Evolutionary conservation across 2,888 invertebrate species (phyloP).

Genomic region (Mythimna vitellina): DNA sequence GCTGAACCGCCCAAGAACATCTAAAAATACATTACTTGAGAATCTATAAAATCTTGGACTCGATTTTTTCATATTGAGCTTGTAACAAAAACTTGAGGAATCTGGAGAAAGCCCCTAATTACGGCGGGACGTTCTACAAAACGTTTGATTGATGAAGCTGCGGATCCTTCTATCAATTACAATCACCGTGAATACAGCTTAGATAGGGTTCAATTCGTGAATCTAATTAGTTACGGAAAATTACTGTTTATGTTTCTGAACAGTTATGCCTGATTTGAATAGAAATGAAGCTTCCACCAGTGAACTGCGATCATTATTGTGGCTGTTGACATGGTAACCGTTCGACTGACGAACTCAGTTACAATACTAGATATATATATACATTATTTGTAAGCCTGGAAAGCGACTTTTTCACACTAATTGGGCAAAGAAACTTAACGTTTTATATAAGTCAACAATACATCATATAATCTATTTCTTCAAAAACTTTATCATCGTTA

Average conservation of each 20-base stretch:
- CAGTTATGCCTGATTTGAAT: slow-evolving; percentile 18
- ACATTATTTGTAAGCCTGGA: background rate
- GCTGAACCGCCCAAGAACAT: background rate
- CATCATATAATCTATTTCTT: background rate
- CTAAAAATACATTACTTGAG: slow-evolving; percentile 16
- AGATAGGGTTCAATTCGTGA: slow-evolving; percentile 31
- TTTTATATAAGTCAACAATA: no score
- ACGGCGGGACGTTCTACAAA: slow-evolving; percentile 69
- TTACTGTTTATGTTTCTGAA: slow-evolving; percentile 22
- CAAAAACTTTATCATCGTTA: background rate
- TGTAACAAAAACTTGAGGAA: slow-evolving; percentile 55
- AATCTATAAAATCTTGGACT: slow-evolving; percentile 34
- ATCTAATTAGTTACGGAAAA: slow-evolving; percentile 42
- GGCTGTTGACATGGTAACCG: slow-evolving; percentile 20
- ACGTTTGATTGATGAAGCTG: slow-evolving; percentile 74
- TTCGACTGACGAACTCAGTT: background rate
- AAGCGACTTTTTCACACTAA: background rate
- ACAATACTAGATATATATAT: background rate
- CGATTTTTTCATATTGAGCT: slow-evolving; percentile 51
- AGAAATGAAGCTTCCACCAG: slow-evolving; percentile 18
- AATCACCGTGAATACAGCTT: slow-evolving; percentile 67
- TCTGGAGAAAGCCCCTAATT: slow-evolving; percentile 69
- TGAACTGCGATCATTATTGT: slow-evolving; percentile 18
- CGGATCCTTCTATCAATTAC: slow-evolving; percentile 73
- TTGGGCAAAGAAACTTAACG: background rate